Conservation (phyloP, 2,113 vertebrate species). For the Cavia aperea region DNA sequence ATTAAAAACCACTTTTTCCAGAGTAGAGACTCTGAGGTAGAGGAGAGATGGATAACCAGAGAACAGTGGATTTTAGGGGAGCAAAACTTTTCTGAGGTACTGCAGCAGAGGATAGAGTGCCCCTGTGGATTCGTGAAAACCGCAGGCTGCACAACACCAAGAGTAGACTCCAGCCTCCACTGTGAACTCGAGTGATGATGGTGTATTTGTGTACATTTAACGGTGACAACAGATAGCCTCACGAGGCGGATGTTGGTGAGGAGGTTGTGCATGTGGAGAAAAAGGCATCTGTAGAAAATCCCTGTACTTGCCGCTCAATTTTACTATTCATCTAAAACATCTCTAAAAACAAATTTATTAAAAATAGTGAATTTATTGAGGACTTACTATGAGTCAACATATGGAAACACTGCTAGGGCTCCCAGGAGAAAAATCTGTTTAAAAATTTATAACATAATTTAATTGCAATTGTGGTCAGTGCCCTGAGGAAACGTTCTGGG, state of each 20-base stretch:
- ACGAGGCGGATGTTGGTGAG: background rate
- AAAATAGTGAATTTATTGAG: background rate
- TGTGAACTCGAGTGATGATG: background rate
- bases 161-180: rapidly evolving
- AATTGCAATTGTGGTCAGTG: background rate
- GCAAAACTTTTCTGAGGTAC: background rate
- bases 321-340: background rate
- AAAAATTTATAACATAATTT: background rate
- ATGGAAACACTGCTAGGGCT: background rate
- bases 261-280: rapidly evolving
- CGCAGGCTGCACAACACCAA: rapidly evolving
- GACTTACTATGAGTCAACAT: background rate
- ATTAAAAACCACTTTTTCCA: background rate
- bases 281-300: rapidly evolving
- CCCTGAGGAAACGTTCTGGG: background rate
- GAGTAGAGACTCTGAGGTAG: background rate
- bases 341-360: background rate
- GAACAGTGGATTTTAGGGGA: background rate
- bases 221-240: rapidly evolving
- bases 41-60: background rate
- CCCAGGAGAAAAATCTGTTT: background rate
- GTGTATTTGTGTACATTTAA: rapidly evolving
- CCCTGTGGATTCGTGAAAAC: rapidly evolving
- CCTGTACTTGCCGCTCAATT: background rate
- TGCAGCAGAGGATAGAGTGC: rapidly evolving